Base-by-base conservation (phyloP, 2,888 invertebrate species). In the Tortrix viridana region DNA sequence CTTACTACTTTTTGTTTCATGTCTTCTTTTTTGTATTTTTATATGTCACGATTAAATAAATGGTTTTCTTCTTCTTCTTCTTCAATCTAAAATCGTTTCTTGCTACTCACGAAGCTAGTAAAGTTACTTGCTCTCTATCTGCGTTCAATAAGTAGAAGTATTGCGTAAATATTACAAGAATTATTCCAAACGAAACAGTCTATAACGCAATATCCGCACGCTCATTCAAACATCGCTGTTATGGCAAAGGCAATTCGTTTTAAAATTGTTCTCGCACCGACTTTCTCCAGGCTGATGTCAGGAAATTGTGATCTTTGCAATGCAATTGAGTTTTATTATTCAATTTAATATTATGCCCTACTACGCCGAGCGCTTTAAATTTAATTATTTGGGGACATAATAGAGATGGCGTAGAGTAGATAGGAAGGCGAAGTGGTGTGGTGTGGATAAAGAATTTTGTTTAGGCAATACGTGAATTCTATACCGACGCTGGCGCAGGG, bases 231-330 rank as follows among this genome's bases (percentile, higher is more conserved):
- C 23, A 20, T 63, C 52, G 53, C 41, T 52, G 18, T 41, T 53
- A 57, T 41, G 32, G 47, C 48, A 6, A 48, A 41, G 18, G 32
- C 47, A 22, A 48, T 63, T 58, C 63, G 63, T 53, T 63, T 46
- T 37, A 52, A 63, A 63, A 47, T 67, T 52, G 61, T 58, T 53
- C 55, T 57, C 60, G 59, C 69, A 66, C 70, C 67, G 73, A 77
- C 73, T 80, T 81, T 75, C 74, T 74, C 71, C 69, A 71, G 70
- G 65, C 73, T 67, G 70, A 64, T 69, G 67, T 65, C 69, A 77
- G 82, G 80, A 86, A 85, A 85, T 84, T 86, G 84, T 87, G 86
- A 89, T 89, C 86, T 87, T 88, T 85, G 86, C 84, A 84, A 85
- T 85, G 86, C 85, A 85, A 88, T 88, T 85, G 84, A 86, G 84